Evolutionary conservation across 2,888 invertebrate genomes (phyloP).

Genomic region (Herminia tarsipennalis): DNA sequence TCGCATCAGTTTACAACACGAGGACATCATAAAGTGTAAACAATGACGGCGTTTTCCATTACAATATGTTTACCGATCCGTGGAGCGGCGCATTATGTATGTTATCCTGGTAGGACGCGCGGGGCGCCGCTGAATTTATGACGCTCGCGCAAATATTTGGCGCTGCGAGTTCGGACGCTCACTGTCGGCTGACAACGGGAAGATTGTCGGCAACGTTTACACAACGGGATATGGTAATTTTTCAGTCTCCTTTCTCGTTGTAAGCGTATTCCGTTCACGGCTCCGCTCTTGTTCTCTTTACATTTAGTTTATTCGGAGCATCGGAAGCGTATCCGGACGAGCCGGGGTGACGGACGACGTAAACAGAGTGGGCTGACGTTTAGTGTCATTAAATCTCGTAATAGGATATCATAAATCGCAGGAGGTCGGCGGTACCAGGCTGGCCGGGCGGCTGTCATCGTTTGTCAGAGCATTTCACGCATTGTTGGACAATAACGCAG

Average conservation of each 20-base stretch:
- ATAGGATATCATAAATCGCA: constrained; percentile 85
- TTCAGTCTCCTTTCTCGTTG: constrained; percentile 63
- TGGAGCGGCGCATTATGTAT: constrained; percentile 83
- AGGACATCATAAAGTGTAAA: constrained; percentile 85
- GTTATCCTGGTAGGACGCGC: constrained; percentile 81
- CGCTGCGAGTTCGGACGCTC: constrained; percentile 77
- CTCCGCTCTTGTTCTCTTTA: constrained; percentile 55
- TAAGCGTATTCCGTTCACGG: constrained; percentile 69
- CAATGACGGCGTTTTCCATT: constrained; percentile 85
- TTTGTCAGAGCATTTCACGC: constrained; percentile 86
- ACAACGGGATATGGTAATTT: constrained; percentile 79
- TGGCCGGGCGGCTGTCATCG: constrained; percentile 83
- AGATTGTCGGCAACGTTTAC: constrained; percentile 81
- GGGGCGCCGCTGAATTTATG: constrained; percentile 81
- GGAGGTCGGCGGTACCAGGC: constrained; percentile 76
- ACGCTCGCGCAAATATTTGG: constrained; percentile 84
- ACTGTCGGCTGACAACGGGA: constrained; percentile 78
- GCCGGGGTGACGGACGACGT: constrained; percentile 62
- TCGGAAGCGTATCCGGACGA: constrained; percentile 60
- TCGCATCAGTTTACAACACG: constrained; percentile 76
- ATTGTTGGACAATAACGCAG: constrained; percentile 85
- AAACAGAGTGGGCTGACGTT: constrained; percentile 73
- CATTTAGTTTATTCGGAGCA: constrained; percentile 51
- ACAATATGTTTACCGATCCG: constrained; percentile 86
- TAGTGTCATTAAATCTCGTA: constrained; percentile 85